Percentiles rank a stretch among this genome's conserved stretches.
These are phyloP conservation scores for Sebastes taczanowskii DNA, from an alignment of 2,797 vertebrate genomes.

Conservation along the genomic window DNA sequence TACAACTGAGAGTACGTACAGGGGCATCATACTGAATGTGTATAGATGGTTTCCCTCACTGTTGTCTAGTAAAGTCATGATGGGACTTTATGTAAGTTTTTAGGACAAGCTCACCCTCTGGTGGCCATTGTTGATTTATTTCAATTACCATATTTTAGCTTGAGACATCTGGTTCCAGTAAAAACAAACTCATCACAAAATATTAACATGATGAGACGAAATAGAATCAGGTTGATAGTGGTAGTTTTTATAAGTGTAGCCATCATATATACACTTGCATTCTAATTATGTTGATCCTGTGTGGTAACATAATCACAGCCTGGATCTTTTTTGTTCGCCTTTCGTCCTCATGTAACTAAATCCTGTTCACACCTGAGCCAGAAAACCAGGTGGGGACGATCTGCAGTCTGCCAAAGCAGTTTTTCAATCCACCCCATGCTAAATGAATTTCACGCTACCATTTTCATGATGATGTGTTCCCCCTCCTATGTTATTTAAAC, in stretches of 20 bases:
- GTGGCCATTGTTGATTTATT: slow-evolving; percentile 23
- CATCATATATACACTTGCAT: background rate
- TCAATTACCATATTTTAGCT: background rate
- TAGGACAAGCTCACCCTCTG: slow-evolving; percentile 47
- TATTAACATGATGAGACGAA: background rate
- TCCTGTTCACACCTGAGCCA: slow-evolving; percentile 39
- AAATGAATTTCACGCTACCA: slow-evolving; percentile 46
- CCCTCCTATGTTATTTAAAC: slow-evolving; percentile 72
- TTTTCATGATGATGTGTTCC: slow-evolving; percentile 39
- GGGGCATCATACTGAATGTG: background rate
- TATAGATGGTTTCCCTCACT: background rate
- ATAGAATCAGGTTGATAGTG: background rate
- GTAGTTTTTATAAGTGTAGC: background rate
- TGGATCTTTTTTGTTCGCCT: slow-evolving; percentile 4
- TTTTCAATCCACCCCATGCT: slow-evolving; percentile 29
- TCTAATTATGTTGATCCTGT: slow-evolving; percentile 21
- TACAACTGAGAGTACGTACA: accelerated
- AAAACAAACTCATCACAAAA: background rate
- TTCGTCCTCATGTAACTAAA: slow-evolving; percentile 52
- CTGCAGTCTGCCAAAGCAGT: slow-evolving; percentile 6
- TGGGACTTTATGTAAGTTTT: background rate
- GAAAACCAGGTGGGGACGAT: slow-evolving; percentile 30
- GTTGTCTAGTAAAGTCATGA: background rate
- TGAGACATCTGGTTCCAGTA: background rate
- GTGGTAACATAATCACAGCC: slow-evolving; percentile 5